Percentiles rank a stretch among this genome's conserved stretches.
phyloP scores from a whole-genome alignment of 1,140 invertebrate genomes.

The Rhizoglyphus robini region DNA sequence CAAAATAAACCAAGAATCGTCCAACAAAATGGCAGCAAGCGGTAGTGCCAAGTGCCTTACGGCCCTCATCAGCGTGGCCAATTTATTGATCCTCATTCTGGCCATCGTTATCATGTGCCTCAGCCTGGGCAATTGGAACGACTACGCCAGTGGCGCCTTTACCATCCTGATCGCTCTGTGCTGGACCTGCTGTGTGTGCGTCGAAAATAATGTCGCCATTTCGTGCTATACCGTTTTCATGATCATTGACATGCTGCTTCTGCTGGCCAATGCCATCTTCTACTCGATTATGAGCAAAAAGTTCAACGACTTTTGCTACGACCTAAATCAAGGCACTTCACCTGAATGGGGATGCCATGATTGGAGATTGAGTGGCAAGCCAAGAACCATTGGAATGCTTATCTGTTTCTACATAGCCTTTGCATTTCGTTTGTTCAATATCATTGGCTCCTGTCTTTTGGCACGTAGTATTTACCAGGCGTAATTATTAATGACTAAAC shows the following conservation, averaged over 20 bases:
- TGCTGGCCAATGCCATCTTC: background rate
- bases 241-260: background rate
- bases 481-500: too few relatives aligned
- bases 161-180: conserved; percentile 6
- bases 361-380: background rate
- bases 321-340: background rate
- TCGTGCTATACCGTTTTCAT: background rate
- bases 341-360: conserved; percentile 14
- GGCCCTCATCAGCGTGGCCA: background rate
- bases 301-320: background rate
- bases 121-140: background rate
- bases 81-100: conserved; percentile 1
- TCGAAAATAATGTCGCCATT: conserved; percentile 5
- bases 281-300: background rate
- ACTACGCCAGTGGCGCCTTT: background rate
- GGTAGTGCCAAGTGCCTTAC: background rate
- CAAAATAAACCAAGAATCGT: too few relatives aligned
- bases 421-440: conserved; percentile 6
- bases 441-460: background rate
- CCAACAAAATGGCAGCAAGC: background rate
- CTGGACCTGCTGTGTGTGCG: conserved; percentile 6
- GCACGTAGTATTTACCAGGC: background rate
- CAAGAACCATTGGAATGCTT: background rate
- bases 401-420: background rate
- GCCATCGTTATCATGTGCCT: background rate